Conservation (phyloP, 2,888 invertebrate species). For the Troilus luridus region DNA sequence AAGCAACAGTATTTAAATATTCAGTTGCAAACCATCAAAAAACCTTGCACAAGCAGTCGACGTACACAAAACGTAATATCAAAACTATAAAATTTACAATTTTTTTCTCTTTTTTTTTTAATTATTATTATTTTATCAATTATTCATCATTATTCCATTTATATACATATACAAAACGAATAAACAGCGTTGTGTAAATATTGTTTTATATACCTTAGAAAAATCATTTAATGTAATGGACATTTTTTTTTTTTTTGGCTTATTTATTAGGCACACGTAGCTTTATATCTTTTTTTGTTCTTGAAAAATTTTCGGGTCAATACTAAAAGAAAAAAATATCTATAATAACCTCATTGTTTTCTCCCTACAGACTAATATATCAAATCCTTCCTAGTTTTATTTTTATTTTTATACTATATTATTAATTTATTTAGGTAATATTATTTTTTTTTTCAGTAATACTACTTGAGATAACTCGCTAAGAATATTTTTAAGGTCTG, state of each 20-base stretch:
- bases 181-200: constrained; percentile 58
- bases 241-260: constrained; percentile 19
- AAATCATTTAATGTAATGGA: constrained; percentile 57
- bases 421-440: not conserved
- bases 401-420: not conserved
- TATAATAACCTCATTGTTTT: constrained; percentile 56
- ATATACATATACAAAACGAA: constrained; percentile 56
- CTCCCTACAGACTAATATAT: constrained; percentile 52
- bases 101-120: constrained; percentile 34
- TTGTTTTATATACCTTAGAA: constrained; percentile 52
- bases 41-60: constrained; percentile 56
- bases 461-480: not conserved
- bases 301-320: not conserved
- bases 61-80: constrained; percentile 58
- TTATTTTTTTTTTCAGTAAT: not conserved
- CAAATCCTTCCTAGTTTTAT: constrained; percentile 16
- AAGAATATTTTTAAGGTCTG: not conserved
- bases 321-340: not conserved
- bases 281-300: constrained; percentile 40
- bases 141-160: constrained; percentile 48
- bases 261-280: constrained; percentile 56
- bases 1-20: not conserved
- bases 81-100: constrained; percentile 59
- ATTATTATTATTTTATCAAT: no score
- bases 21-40: constrained; percentile 52